Base-by-base conservation (phyloP, 1,140 invertebrate species). In the Micrasema minimum region DNA sequence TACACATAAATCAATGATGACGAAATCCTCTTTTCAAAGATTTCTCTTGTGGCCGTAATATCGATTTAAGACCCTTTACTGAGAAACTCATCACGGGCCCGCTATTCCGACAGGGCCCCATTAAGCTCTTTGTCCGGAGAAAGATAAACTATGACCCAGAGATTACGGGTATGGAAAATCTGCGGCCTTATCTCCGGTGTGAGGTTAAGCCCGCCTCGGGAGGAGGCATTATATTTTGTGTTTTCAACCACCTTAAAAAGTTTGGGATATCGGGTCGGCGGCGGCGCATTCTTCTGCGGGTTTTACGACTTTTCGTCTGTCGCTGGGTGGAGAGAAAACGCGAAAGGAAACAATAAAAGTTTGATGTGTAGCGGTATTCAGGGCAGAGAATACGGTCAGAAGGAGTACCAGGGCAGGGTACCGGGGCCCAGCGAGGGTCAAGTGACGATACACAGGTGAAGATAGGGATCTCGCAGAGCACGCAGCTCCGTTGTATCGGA, bases 261-360 rank as follows among this genome's bases (percentile, higher is more conserved):
- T 67, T 51, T 45, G 12, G 16, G 45, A 20, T 48, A 37, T 6
- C 14, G 22, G 64, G 23, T 4, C 16, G 9, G 12, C 35, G 50
- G 31, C 11, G 16, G 18, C 20, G 69, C 46, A 71, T 62, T 64
- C 48, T 71, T 65, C 46, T 11, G 51, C 16, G 12, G 7, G 1
- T 72, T 72, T 66, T 68, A 62, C 57, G 64, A 67, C 53, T 26
- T 23, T 48, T 16, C 20, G 41, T 43, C 71, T 53, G 55, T 72
- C 53, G 41, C 68, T 72, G 65, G 46, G 51, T 23, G 20, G 35
- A 62, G 66, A 45, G 59, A 59, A 64, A 72, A 72, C 31, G 53
- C 37, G 65, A 51, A 72, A n/a, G n/a, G n/a, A n/a, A 55, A 72
- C 55, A 72, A 71, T 71, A 66, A 71, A 71, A 50, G n/a, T n/a